Percentiles rank a stretch among this genome's conserved stretches.
These are phyloP conservation scores for Hoplodrina ambigua DNA, from an alignment of 2,888 invertebrate genomes.

Conservation along the genomic window DNA sequence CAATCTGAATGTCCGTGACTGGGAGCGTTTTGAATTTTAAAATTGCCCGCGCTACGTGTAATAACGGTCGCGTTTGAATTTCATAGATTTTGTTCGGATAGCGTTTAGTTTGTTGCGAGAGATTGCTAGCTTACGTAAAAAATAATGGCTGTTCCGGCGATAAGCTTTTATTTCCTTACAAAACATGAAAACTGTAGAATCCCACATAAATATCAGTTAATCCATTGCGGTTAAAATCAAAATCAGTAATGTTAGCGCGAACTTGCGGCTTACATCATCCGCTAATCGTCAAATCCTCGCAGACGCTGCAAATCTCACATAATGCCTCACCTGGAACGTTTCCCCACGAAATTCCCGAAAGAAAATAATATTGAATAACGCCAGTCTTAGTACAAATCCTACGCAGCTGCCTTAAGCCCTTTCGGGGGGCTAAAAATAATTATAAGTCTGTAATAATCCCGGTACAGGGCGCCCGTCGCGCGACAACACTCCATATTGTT, in stretches of 20 bases:
- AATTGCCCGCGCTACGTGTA: slow-evolving; percentile 69
- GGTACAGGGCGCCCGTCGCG: slow-evolving; percentile 68
- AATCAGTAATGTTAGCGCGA: slow-evolving; percentile 47
- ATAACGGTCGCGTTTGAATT: slow-evolving; percentile 71
- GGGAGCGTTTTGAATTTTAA: slow-evolving; percentile 82
- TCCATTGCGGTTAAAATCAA: slow-evolving; percentile 43
- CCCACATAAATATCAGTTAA: slow-evolving; percentile 37
- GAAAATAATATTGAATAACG: slow-evolving; percentile 89
- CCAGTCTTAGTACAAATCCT: slow-evolving; percentile 84
- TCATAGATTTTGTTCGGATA: slow-evolving; percentile 70
- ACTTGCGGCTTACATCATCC: slow-evolving; percentile 57
- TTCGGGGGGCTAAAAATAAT: slow-evolving; percentile 82
- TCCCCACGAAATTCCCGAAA: slow-evolving; percentile 69
- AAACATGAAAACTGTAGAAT: slow-evolving; percentile 25
- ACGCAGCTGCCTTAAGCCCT: slow-evolving; percentile 85
- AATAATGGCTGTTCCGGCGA: slow-evolving; percentile 32
- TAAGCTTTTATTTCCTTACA: slow-evolving; percentile 40
- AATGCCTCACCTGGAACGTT: slow-evolving; percentile 80
- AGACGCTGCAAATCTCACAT: slow-evolving; percentile 77
- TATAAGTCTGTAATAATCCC: slow-evolving; percentile 76
- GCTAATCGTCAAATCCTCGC: slow-evolving; percentile 67
- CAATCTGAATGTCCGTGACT: slow-evolving; percentile 77
- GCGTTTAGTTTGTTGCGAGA: slow-evolving; percentile 54
- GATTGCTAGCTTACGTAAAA: slow-evolving; percentile 45
- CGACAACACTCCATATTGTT: slow-evolving; percentile 74